Conservation (phyloP, 64 coral and sea anemone genomes). For the Pocillopora verrucosa region DNA sequence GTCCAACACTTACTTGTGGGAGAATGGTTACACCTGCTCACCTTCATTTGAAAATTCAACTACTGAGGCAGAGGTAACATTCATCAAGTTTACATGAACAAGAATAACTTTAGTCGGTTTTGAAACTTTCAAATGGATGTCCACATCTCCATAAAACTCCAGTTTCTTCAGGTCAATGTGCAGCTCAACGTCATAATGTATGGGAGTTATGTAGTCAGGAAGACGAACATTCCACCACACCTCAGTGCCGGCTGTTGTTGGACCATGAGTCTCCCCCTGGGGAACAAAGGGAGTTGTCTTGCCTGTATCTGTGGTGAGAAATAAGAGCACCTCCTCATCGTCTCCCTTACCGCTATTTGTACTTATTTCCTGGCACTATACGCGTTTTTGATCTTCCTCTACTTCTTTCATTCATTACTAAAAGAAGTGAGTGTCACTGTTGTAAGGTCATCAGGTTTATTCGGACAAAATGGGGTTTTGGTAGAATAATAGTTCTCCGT, state of each 20-base stretch:
- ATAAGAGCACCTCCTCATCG: too few species aligned
- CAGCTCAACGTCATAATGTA: conserved; percentile 74
- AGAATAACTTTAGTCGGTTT: conserved; percentile 57
- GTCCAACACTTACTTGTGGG: not conserved
- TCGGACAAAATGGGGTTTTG: too few species aligned
- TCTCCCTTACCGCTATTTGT: too few species aligned
- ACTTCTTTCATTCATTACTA: too few species aligned
- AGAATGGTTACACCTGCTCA: not conserved
- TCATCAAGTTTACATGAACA: conserved; percentile 90
- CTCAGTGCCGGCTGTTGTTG: conserved; percentile 79
- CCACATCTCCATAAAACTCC: conserved; percentile 64
- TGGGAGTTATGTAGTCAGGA: conserved; percentile 66
- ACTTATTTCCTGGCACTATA: too few species aligned
- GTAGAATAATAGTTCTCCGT: too few species aligned
- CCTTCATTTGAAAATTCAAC: conserved; percentile 9
- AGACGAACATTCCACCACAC: conserved; percentile 91
- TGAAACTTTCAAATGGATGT: conserved; percentile 52
- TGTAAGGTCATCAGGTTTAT: too few species aligned
- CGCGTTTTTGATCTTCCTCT: too few species aligned
- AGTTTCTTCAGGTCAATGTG: conserved; percentile 62
- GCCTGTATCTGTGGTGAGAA: too few species aligned
- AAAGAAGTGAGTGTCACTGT: too few species aligned
- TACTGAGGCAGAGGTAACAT: conserved; percentile 64
- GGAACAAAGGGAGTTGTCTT: too few species aligned
- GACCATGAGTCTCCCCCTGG: not conserved